phyloP scores from a whole-genome alignment of 2,797 vertebrate genomes.

The Cygnus olor region DNA sequence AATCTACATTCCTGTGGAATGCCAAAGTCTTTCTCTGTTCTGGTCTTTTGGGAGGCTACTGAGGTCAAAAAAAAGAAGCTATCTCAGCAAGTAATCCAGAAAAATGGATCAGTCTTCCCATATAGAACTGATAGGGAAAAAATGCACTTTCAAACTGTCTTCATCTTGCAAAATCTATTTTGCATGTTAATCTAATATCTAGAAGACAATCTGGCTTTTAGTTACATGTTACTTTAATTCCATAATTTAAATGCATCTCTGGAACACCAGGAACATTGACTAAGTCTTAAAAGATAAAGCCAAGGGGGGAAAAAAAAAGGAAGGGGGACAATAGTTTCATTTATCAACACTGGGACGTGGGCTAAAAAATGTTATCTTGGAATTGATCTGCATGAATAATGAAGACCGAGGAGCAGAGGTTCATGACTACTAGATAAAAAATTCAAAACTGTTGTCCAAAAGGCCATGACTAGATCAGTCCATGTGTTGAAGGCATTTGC shows the following conservation, averaged over 20 bases:
- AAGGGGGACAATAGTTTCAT: background rate
- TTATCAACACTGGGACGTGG: background rate
- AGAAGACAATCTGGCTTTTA: background rate
- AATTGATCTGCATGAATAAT: background rate
- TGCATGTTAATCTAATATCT: background rate
- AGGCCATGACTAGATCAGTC: background rate
- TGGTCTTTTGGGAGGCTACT: background rate
- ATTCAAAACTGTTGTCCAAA: background rate
- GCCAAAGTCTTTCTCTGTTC: background rate
- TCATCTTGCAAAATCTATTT: background rate
- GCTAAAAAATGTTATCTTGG: background rate
- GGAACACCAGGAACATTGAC: rapidly evolving
- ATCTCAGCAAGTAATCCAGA: background rate
- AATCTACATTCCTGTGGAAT: background rate
- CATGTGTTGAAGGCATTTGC: background rate
- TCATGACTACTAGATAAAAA: background rate
- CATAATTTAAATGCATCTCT: background rate
- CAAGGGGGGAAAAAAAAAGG: rapidly evolving
- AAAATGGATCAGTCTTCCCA: background rate
- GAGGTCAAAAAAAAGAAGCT: background rate
- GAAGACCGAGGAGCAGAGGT: background rate
- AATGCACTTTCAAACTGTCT: background rate
- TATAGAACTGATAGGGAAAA: background rate
- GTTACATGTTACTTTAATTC: background rate
- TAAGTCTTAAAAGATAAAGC: background rate